Conservation (phyloP, 2,113 vertebrate genomes). For the Barbus barbus region DNA sequence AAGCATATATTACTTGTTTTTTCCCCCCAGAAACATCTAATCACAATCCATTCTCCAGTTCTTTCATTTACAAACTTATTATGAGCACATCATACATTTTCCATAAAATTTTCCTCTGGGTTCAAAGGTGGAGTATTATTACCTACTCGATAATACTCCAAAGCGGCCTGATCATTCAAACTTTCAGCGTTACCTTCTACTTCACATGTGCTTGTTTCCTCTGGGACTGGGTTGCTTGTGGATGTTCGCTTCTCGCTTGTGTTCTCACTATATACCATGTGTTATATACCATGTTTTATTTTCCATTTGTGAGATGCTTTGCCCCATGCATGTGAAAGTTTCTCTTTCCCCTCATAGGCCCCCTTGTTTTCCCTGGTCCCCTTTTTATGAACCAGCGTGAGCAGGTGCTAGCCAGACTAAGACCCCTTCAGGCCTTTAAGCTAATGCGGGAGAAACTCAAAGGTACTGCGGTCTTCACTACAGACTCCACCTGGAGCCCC, state of each 20-base stretch:
- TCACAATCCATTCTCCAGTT: too few relatives aligned
- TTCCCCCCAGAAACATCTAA: too few relatives aligned
- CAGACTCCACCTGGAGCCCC: constrained; percentile 78
- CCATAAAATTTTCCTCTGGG: neutral
- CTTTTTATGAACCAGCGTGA: constrained; percentile 99
- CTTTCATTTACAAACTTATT: too few relatives aligned
- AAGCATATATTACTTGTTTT: too few relatives aligned
- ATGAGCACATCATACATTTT: constrained; percentile 20
- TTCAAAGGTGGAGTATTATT: constrained; percentile 2
- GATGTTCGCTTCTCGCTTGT: constrained; percentile 66
- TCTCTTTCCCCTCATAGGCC: constrained; percentile 99
- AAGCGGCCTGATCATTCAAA: neutral
- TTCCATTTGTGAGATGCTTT: constrained; percentile 87
- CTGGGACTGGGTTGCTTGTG: constrained; percentile 63
- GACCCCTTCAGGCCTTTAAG: constrained; percentile 98
- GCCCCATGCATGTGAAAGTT: constrained; percentile 96
- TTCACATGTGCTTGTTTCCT: constrained; percentile 33
- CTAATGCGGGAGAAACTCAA: constrained; percentile 99
- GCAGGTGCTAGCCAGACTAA: constrained; percentile 99
- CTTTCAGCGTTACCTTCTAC: too few relatives aligned
- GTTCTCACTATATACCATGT: constrained; percentile 61
- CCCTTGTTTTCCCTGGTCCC: constrained; percentile 97
- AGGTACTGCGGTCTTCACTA: constrained; percentile 96
- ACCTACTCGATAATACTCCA: neutral
- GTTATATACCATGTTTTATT: constrained; percentile 64